These are phyloP conservation scores for Tribolium castaneum DNA, from an alignment of 1,140 invertebrate genomes.

Conservation along the genomic window DNA sequence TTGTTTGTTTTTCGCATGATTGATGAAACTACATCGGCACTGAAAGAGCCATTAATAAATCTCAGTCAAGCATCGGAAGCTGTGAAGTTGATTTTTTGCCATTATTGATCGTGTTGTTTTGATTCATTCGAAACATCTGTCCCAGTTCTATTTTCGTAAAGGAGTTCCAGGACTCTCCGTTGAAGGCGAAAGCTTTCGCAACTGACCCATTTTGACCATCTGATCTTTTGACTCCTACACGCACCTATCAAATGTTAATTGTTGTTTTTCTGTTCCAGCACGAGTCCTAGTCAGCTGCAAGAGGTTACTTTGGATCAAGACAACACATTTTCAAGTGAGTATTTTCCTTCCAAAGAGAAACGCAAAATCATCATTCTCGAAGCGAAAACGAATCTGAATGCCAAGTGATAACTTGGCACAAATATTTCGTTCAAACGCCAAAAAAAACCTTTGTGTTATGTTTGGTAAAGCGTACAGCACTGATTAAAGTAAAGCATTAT, in stretches of 20 bases:
- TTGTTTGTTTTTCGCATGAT: neutral
- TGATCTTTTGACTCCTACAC: constrained; percentile 7
- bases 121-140: constrained; percentile 31
- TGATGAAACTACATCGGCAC: neutral
- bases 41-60: constrained; percentile 28
- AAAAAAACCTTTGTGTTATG: neutral
- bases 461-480: neutral
- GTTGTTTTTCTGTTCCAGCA: constrained; percentile 63
- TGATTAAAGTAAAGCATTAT: neutral
- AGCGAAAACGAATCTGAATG: constrained; percentile 7
- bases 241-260: constrained; percentile 23
- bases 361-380: neutral
- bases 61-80: neutral
- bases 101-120: constrained; percentile 17
- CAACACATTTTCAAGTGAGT: constrained; percentile 58
- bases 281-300: constrained; percentile 67
- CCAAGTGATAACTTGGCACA: constrained; percentile 35
- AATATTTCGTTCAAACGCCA: constrained; percentile 2
- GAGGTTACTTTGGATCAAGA: constrained; percentile 67
- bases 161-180: constrained; percentile 3
- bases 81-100: neutral
- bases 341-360: neutral
- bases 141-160: neutral
- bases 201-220: constrained; percentile 18
- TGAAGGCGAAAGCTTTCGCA: constrained; percentile 13